Evolutionary conservation across 2,797 vertebrate species (phyloP).

Genomic region (Sternarchorhynchus goeldii): DNA sequence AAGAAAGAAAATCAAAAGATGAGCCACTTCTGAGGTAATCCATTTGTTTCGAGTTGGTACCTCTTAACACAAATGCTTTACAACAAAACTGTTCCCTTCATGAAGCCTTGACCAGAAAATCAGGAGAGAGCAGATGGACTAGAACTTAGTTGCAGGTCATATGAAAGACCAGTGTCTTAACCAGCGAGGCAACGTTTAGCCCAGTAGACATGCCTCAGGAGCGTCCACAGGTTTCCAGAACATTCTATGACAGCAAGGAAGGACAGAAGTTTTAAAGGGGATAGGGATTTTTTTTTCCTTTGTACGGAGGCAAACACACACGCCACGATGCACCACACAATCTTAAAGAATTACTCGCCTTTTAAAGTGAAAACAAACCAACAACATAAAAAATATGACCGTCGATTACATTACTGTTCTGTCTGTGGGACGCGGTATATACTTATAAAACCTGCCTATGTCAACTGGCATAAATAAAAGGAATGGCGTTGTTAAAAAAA

Average conservation of each 20-base stretch:
- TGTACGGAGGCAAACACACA: slow-evolving; percentile 69
- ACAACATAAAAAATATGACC: slow-evolving; percentile 69
- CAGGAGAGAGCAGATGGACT: slow-evolving; percentile 63
- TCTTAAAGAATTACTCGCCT: slow-evolving; percentile 68
- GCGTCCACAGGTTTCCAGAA: slow-evolving; percentile 58
- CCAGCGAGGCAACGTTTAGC: slow-evolving; percentile 55
- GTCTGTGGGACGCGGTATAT: slow-evolving; percentile 72
- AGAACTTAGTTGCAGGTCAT: slow-evolving; percentile 72
- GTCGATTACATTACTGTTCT: slow-evolving; percentile 77
- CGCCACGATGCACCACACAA: slow-evolving; percentile 72
- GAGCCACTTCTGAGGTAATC: slow-evolving; percentile 69
- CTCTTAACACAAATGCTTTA: slow-evolving; percentile 63
- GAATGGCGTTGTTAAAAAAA: slow-evolving; percentile 88
- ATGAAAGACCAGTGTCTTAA: slow-evolving; percentile 68
- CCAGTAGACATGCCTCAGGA: slow-evolving; percentile 36
- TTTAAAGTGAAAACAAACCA: slow-evolving; percentile 69
- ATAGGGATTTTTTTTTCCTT: slow-evolving; percentile 45
- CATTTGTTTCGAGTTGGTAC: slow-evolving; percentile 70
- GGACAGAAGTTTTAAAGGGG: slow-evolving; percentile 61
- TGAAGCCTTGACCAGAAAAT: slow-evolving; percentile 80
- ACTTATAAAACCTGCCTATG: slow-evolving; percentile 86
- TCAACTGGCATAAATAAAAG: slow-evolving; percentile 88
- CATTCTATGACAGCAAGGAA: slow-evolving; percentile 67
- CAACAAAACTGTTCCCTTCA: slow-evolving; percentile 87
- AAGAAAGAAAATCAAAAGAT: slow-evolving; percentile 57